These are phyloP conservation scores for Polyodon spathula DNA, from an alignment of 2,113 vertebrate genomes.

Conservation along the genomic window DNA sequence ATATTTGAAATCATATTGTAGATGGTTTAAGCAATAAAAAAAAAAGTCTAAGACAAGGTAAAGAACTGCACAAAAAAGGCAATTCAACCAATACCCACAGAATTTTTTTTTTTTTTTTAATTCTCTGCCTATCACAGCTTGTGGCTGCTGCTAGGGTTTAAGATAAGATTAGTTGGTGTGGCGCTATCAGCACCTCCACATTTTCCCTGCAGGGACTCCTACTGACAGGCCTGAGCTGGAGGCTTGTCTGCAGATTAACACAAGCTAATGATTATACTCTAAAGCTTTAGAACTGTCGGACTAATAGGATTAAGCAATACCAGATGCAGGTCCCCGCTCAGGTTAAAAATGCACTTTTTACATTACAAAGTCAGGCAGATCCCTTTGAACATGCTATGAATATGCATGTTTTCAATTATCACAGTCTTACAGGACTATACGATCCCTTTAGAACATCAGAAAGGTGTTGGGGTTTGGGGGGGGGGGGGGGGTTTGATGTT, in stretches of 20 bases:
- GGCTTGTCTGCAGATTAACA: slow-evolving; percentile 81
- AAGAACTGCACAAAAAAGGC: slow-evolving; percentile 24
- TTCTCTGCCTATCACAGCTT: slow-evolving; percentile 73
- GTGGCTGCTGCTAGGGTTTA: slow-evolving; percentile 75
- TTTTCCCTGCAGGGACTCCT: slow-evolving; percentile 78
- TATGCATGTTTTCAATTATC: slow-evolving; percentile 90
- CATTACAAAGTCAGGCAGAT: slow-evolving; percentile 86
- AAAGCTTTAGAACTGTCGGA: slow-evolving; percentile 80
- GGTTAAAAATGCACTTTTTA: slow-evolving; percentile 88
- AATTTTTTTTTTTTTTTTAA: slow-evolving; percentile 75
- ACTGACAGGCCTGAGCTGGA: slow-evolving; percentile 74
- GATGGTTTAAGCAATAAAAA: slow-evolving; percentile 18
- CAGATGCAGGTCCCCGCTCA: slow-evolving; percentile 79
- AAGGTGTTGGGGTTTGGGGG: slow-evolving; percentile 37
- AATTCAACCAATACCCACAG: slow-evolving; percentile 56
- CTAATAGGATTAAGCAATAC: slow-evolving; percentile 86
- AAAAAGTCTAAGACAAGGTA: slow-evolving; percentile 49
- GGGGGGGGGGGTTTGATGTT: too few species aligned
- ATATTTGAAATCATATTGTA: slow-evolving; percentile 16
- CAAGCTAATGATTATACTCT: slow-evolving; percentile 83
- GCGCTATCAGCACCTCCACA: slow-evolving; percentile 78
- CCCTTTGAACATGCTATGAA: slow-evolving; percentile 87
- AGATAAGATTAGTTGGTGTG: slow-evolving; percentile 80
- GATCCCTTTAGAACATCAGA: slow-evolving; percentile 83
- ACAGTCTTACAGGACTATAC: slow-evolving; percentile 84